Conservation (phyloP, 1,140 invertebrate species). For the Drosophila pachea region DNA sequence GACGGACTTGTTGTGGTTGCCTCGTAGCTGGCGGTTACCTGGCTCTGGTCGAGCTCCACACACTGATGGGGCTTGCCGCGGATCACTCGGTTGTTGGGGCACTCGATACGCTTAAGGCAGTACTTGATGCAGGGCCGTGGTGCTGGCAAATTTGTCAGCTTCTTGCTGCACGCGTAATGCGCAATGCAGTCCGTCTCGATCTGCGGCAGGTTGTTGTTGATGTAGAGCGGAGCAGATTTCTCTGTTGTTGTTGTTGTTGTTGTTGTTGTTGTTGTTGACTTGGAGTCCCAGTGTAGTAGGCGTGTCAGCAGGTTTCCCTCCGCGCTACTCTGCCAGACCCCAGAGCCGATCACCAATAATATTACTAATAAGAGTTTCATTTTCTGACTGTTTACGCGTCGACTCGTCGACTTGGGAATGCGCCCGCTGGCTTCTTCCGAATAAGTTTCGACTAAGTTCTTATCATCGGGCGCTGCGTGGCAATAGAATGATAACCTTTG, state of each 20-base stretch:
- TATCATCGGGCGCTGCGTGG: slow-evolving; percentile 5
- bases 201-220: slow-evolving; percentile 62
- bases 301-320: slow-evolving; percentile 31
- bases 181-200: slow-evolving; percentile 44
- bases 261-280: not conserved
- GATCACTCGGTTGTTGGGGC: slow-evolving; percentile 46
- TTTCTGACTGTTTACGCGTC: slow-evolving; percentile 20
- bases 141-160: slow-evolving; percentile 39
- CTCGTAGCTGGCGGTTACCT: slow-evolving; percentile 38
- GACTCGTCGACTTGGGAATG: slow-evolving; percentile 21
- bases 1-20: slow-evolving; percentile 2
- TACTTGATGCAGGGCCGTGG: slow-evolving; percentile 68
- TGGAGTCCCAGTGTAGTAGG: slow-evolving; percentile 37
- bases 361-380: slow-evolving; percentile 51
- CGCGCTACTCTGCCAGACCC: slow-evolving; percentile 8
- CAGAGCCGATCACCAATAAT: slow-evolving; percentile 6
- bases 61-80: slow-evolving; percentile 53
- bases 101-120: slow-evolving; percentile 64
- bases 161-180: slow-evolving; percentile 58
- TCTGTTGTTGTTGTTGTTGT: slow-evolving; percentile 45
- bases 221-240: slow-evolving; percentile 30
- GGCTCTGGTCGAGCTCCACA: slow-evolving; percentile 57
- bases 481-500: slow-evolving; percentile 44
- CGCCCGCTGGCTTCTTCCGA: not conserved
- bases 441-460: slow-evolving; percentile 3